Conservation (phyloP, 2,797 vertebrate species). For the Neosilurus hyrtlii region DNA sequence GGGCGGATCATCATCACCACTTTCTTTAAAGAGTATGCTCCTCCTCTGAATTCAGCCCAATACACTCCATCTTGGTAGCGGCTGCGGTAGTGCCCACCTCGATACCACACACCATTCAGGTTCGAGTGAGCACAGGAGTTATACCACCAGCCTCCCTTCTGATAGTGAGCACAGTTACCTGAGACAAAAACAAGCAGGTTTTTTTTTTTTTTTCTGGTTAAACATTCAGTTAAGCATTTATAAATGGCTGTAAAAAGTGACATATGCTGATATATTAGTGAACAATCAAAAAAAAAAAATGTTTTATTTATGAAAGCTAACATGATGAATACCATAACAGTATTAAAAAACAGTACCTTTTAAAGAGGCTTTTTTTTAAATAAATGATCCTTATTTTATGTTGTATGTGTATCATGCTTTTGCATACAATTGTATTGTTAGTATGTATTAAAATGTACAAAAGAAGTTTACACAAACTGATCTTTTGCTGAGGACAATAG, state of each 20-base stretch:
- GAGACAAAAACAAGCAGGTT: slow-evolving; percentile 38
- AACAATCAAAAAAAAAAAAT: too few relatives aligned
- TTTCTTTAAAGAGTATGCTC: slow-evolving; percentile 94
- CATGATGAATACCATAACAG: too few relatives aligned
- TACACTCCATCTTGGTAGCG: slow-evolving; percentile 97
- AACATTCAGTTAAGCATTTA: background rate
- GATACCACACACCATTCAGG: slow-evolving; percentile 96
- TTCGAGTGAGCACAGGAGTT: slow-evolving; percentile 98
- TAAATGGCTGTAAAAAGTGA: background rate
- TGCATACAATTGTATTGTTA: too few relatives aligned
- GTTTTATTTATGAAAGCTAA: too few relatives aligned
- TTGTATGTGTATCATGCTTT: too few relatives aligned
- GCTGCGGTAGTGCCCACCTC: slow-evolving; percentile 96
- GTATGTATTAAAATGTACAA: too few relatives aligned
- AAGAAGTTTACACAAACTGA: too few relatives aligned
- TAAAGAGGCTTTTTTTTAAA: too few relatives aligned
- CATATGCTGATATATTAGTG: too few relatives aligned
- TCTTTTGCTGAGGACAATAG: too few relatives aligned
- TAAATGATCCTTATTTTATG: too few relatives aligned
- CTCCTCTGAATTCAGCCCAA: slow-evolving; percentile 98
- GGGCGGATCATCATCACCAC: slow-evolving; percentile 91
- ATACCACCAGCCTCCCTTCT: slow-evolving; percentile 99
- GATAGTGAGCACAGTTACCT: slow-evolving; percentile 98
- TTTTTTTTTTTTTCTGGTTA: background rate
- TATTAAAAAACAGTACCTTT: too few relatives aligned